A percentile compares a stretch with the other conserved stretches of the same genome.
phyloP scores from a whole-genome alignment of 2,113 vertebrate species.

The Oostethus manadensis region DNA sequence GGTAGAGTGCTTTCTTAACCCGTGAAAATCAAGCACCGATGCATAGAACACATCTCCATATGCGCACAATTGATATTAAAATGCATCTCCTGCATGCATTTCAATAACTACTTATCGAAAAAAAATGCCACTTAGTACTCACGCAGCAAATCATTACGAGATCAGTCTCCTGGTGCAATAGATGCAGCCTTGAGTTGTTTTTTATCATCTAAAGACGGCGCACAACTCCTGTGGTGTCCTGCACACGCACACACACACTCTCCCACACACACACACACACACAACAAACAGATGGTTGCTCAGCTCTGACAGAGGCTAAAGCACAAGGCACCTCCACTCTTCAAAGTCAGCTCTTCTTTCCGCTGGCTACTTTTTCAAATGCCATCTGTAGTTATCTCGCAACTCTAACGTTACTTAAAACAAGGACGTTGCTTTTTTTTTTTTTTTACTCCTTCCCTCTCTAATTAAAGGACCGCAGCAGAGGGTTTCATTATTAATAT shows the following conservation, averaged over 20 bases:
- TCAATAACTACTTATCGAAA: neutral
- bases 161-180: slow-evolving; percentile 26
- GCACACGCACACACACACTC: slow-evolving; percentile 11
- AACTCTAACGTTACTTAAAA: slow-evolving; percentile 60
- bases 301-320: slow-evolving; percentile 57
- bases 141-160: neutral
- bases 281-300: slow-evolving; percentile 65
- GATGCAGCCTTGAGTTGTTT: slow-evolving; percentile 41
- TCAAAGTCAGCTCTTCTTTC: slow-evolving; percentile 61
- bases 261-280: slow-evolving; percentile 17
- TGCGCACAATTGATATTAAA: neutral
- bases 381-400: slow-evolving; percentile 67
- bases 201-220: slow-evolving; percentile 25
- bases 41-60: neutral
- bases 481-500: slow-evolving; percentile 8
- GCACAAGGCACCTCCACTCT: slow-evolving; percentile 62
- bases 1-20: too few relatives aligned
- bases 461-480: slow-evolving; percentile 56
- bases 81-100: neutral
- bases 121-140: neutral
- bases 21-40: neutral
- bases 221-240: slow-evolving; percentile 13
- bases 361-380: slow-evolving; percentile 57
- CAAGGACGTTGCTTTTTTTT: slow-evolving; percentile 53
- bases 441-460: neutral